A percentile compares a stretch with the other conserved stretches of the same genome.
Evolutionary conservation across 1,140 invertebrate species (phyloP).

Genomic region (Apis dorsata): DNA sequence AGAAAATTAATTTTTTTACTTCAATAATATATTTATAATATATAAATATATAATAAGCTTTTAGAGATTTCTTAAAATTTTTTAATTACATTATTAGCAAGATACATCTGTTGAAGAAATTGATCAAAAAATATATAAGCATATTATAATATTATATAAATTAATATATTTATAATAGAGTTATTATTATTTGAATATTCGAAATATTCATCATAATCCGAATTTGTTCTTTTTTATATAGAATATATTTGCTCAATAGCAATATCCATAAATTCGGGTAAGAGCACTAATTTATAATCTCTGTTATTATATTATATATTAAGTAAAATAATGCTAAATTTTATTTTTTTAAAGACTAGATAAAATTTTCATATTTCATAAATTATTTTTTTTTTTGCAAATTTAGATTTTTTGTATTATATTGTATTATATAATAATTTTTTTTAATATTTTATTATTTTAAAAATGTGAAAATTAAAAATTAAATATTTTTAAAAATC

Average conservation of each 20-base stretch:
- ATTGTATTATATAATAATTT: too few relatives aligned
- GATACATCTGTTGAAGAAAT: not conserved
- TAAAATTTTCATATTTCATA: not conserved
- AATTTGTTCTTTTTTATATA: too few relatives aligned
- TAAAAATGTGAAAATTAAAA: not conserved
- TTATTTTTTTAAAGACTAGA: slow-evolving; percentile 2
- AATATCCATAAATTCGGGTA: too few relatives aligned
- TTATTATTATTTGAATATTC: too few relatives aligned
- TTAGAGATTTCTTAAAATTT: not conserved
- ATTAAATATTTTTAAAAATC: not conserved
- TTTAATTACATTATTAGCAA: slow-evolving; percentile 4
- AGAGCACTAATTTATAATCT: too few relatives aligned
- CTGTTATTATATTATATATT: too few relatives aligned
- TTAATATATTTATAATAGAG: too few relatives aligned
- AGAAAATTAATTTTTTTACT: not conserved
- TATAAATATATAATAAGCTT: slow-evolving; percentile 38
- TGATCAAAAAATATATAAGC: not conserved
- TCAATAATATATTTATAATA: not conserved
- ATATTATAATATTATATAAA: too few relatives aligned
- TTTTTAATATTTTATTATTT: too few relatives aligned
- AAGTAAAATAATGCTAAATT: not conserved
- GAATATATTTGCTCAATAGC: too few relatives aligned
- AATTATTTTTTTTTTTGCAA: not conserved
- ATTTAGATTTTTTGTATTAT: too few relatives aligned
- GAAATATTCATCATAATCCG: too few relatives aligned